Conservation (phyloP, 2,797 vertebrate species). For the Karalla daura region DNA sequence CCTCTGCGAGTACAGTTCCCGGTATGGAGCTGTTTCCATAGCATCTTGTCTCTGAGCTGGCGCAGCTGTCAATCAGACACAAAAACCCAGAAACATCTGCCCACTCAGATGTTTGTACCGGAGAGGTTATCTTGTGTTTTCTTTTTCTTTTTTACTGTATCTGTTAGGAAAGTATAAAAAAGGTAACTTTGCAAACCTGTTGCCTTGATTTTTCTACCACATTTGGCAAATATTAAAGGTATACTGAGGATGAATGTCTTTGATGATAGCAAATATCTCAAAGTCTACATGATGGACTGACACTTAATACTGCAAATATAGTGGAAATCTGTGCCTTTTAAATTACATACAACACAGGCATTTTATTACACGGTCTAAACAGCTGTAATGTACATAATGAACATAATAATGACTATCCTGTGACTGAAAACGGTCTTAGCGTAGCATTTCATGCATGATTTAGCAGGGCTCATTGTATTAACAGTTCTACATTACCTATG, state of each 20-base stretch:
- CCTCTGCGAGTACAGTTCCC: background rate
- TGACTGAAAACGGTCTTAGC: background rate
- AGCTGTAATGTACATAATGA: background rate
- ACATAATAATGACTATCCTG: background rate
- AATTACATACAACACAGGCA: background rate
- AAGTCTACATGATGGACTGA: background rate
- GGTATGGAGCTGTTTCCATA: background rate
- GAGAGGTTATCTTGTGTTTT: background rate
- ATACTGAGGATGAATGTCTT: background rate
- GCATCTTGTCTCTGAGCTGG: background rate
- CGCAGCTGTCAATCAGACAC: background rate
- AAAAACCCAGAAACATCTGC: background rate
- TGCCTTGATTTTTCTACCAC: background rate
- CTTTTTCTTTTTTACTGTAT: too few relatives aligned
- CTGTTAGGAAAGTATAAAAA: too few relatives aligned
- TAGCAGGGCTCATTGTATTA: slow-evolving; percentile 24
- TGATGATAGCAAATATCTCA: background rate
- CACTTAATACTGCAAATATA: too few relatives aligned
- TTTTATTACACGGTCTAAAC: background rate
- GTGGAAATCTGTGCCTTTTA: background rate
- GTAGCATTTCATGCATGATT: slow-evolving; percentile 5
- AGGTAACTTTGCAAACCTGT: background rate
- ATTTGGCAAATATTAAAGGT: background rate
- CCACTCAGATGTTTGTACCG: background rate
- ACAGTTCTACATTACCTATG: slow-evolving; percentile 16